Evolutionary conservation across 2,888 invertebrate species (phyloP), one percentile per base, ranked within the genome.

Genomic region (Ophioninae sp.): DNA sequence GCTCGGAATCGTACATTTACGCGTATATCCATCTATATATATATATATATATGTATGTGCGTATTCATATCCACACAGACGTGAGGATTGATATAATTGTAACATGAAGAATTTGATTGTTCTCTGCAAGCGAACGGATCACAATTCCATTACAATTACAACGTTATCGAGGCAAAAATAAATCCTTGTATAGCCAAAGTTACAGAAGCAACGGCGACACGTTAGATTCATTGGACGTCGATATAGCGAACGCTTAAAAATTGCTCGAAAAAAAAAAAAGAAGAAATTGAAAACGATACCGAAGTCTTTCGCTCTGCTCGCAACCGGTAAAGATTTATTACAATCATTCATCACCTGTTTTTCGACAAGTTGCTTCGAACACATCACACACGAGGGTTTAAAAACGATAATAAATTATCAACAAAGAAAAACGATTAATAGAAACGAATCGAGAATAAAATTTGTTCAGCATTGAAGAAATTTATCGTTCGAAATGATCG

Each of bases 71-170:
- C 2, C 30, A 23, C 30, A 30, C 50, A 72, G 41, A 30, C 41
- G 64, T 37, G 30, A 20, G 13, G 37, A n/a, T 17, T 50, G 67
- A 78, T 75, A 64, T 62, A 77, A 56, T 41, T 73, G 73, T 80
- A 74, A 76, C 79, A 70, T 56, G 77, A 68, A 62, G 56, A 74
- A 56, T 68, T 83, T 83, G 74, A 79, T 79, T 70, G 65, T 83
- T 50, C 41, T 80, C 59, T 65, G 17, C 57, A 73, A 80, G 37
- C 61, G 57, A 75, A 77, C 62, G 21, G 20, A 69, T 7, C 50
- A 61, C 59, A 59, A 76, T 76, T 77, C 75, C 83, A 85, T 82
- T 83, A 83, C 82, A 85, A 86, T 87, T 85, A 82, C 86, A 73
- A 85, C 75, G 62, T 79, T 82, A 81, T 84, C 76, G 72, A 64